phyloP scores from a whole-genome alignment of 2,888 invertebrate genomes.

The Callyntrura sp. region DNA sequence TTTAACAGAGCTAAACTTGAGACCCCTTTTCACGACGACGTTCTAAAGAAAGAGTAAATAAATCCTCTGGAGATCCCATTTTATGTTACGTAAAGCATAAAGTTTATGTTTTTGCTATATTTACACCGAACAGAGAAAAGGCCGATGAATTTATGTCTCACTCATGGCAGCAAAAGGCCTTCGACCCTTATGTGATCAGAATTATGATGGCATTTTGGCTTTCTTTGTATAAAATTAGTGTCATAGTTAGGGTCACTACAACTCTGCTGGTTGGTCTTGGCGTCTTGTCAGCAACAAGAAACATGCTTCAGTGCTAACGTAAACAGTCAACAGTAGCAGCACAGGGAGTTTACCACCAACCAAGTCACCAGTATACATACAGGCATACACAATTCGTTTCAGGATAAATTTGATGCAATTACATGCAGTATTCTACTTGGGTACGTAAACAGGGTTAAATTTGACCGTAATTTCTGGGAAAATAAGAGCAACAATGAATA shows the following conservation, averaged over 20 bases:
- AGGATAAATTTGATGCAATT: no score
- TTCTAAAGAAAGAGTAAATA: conserved; percentile 61
- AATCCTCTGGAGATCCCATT: conserved; percentile 56
- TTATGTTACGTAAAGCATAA: conserved; percentile 18
- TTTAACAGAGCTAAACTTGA: not conserved
- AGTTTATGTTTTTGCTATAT: not conserved
- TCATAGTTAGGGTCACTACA: conserved; percentile 36
- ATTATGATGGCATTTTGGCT: conserved; percentile 70
- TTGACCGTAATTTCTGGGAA: conserved; percentile 8
- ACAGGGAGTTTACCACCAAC: no score
- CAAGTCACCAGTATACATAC: no score
- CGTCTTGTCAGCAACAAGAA: conserved; percentile 23
- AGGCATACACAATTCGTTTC: no score
- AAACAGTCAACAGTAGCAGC: conserved; percentile 45
- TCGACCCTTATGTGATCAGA: conserved; percentile 67
- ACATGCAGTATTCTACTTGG: conserved; percentile 1
- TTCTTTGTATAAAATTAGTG: conserved; percentile 74
- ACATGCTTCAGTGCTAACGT: no score
- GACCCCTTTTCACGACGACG: not conserved
- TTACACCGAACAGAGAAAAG: not conserved
- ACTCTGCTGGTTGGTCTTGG: not conserved
- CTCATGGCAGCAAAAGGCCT: conserved; percentile 10
- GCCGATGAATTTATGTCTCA: no score
- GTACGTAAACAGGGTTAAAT: not conserved
- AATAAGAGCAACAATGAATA: conserved; percentile 39